Evolutionary conservation across 92 coral and sea anemone genomes (phyloP), one percentile per base, ranked within the genome.

Genomic region (Desmophyllum pertusum): DNA sequence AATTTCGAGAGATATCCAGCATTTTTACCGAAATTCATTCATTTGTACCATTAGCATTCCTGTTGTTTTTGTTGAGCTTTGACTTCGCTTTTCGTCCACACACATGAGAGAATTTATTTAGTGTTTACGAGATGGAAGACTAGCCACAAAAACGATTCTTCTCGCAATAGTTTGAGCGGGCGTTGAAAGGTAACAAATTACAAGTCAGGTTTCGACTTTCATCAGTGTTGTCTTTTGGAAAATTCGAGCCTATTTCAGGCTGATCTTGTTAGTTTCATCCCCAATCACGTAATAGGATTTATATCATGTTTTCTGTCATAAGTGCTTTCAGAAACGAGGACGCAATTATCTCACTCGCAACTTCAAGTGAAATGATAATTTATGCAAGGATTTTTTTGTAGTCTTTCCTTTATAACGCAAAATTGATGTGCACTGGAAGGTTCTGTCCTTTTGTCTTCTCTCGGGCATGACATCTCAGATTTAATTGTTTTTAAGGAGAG

Each of bases 291-390:
- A 76, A 76, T 76, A 50, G 68, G 68, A 61, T 78, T 65, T 53
- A 42, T 45, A 41, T 59, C 81, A 37, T 27, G 43, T n/a, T 79
- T 79, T 61, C 46, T 77, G 65, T 59, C 69, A n/a, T 45, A 25
- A 75, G 79, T 76, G 69, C 41, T 76, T 76, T 30, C 35, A 15
- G 55, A 78, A 63, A 66, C 7, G 73, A 50, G 29, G 42, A 30
- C 39, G 41, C 83, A 78, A 30, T 63, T 78, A 78, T 43, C 55
- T 43, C 18, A 63, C 68, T 78, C 39, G 13, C 57, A 63, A 78
- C 50, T 78, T 78, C 57, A 79, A 79, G 62, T 64, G 42, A 19
- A 53, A 18, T 33, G 48, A 48, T 79, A 42, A 43, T 57, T 77
- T 76, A 25, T 62, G 35, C 67, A 29, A 62, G 30, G 2, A 66